Evolutionary conservation across 2,888 invertebrate genomes (phyloP).

Genomic region (Trachelus troglodyta): DNA sequence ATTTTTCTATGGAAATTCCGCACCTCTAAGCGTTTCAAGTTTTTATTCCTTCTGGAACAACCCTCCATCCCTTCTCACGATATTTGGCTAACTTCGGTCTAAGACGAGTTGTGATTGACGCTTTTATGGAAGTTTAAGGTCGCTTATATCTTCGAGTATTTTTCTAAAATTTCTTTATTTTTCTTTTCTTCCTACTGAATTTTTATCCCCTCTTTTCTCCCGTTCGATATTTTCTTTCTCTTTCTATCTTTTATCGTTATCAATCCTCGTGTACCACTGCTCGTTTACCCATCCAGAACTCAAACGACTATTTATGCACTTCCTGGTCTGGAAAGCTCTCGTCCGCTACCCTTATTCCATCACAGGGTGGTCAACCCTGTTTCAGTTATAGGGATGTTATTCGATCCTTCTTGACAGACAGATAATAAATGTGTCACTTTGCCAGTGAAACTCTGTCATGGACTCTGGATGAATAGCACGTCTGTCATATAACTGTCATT

Average conservation of each 20-base stretch:
- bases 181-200: background rate
- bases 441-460: background rate
- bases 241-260: background rate
- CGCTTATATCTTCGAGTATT: background rate
- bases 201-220: background rate
- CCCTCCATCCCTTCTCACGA: background rate
- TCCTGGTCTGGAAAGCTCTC: background rate
- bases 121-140: constrained; percentile 12
- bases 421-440: background rate
- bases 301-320: background rate
- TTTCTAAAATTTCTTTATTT: background rate
- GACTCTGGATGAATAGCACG: background rate
- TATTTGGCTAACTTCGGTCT: constrained; percentile 7
- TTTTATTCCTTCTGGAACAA: constrained; percentile 13
- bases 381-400: background rate
- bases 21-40: background rate
- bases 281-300: background rate
- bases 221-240: background rate
- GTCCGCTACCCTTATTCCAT: background rate
- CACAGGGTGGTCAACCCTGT: background rate
- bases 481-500: background rate
- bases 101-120: constrained; percentile 7
- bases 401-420: background rate
- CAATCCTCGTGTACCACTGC: background rate
- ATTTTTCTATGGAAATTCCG: background rate